Evolutionary conservation across 30 jellyfish, hydroid and myxozoan genomes (phyloP), one percentile per base, ranked within the genome.

Genomic region (Aurelia sp.): DNA sequence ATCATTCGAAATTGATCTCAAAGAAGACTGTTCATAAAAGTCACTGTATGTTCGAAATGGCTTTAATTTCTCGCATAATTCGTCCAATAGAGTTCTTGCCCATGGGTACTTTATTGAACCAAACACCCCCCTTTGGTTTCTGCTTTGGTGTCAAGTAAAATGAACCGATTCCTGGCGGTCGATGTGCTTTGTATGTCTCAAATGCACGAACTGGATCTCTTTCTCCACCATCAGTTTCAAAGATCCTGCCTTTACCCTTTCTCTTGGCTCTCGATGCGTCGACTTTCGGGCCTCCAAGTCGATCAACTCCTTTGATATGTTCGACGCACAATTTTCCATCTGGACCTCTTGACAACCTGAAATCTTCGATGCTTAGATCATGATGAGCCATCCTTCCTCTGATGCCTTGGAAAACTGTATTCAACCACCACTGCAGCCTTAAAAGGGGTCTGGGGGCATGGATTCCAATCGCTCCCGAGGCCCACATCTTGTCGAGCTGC

Each of bases 101-200:
- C 99, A 95, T 95, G 17, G 99, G 99, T 12, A 95, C 97, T 70
- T 95, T 95, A 74, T 95, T 95, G 81, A 89, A 95, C 99, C 99
- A 95, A 62, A 95, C 64, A 74, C 86, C 82, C 0, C 97, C 99
- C 59, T 89, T 89, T 21, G 97, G 97, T 61, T 90, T 95, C 85
- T 86, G 96, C 77, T 95, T 95, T 12, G 99, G 99, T 3, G 99
- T 95, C 69, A 95, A 81, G 70, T 95, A 95, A 63, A 95, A 95
- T n/a, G 99, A 95, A 37, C 97, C 88, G 53, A 89, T 89, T 16
- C 97, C 96, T 10, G 96, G 93, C 4, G 99, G 99, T 16, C 99
- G 91, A 85, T 95, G 97, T 7, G 94, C 92, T 66, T 89, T 89
- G 93, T 86, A 95, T 15, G 95, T 84, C 64, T 95, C 97, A 62